Evolutionary conservation across 1,140 invertebrate species (phyloP).

Genomic region (Drosophila athabasca): DNA sequence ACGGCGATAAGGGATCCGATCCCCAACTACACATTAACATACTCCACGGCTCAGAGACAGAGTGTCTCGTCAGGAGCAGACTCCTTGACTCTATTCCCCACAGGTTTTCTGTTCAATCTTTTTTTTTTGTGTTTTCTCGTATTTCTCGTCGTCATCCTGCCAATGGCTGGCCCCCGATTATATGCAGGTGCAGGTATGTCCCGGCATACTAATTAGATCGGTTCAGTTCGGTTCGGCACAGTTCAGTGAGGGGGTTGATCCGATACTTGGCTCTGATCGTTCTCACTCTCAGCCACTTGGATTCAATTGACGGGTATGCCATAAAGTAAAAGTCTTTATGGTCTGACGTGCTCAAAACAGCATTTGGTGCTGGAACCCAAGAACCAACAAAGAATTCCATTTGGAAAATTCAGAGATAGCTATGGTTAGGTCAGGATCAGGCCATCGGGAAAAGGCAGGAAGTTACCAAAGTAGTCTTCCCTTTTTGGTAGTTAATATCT

Average conservation of each 20-base stretch:
- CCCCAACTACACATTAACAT: constrained; percentile 56
- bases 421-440: neutral
- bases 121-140: constrained; percentile 49
- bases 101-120: constrained; percentile 44
- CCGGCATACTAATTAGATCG: constrained; percentile 76
- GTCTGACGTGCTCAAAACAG: constrained; percentile 33
- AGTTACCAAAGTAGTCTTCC: too few species aligned
- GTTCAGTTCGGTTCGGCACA: constrained; percentile 38
- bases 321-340: constrained; percentile 73
- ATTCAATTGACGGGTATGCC: constrained; percentile 56
- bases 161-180: constrained; percentile 38
- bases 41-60: constrained; percentile 71
- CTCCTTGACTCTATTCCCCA: constrained; percentile 62
- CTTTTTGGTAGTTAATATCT: too few species aligned
- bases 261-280: constrained; percentile 64
- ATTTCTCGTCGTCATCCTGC: constrained; percentile 32
- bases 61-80: constrained; percentile 69
- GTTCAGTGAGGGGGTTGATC: constrained; percentile 47
- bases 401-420: constrained; percentile 14
- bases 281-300: constrained; percentile 20
- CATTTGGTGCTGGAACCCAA: constrained; percentile 11
- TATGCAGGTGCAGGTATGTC: constrained; percentile 76
- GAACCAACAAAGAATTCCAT: constrained; percentile 7
- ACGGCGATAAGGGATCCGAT: constrained; percentile 56
- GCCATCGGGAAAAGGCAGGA: too few species aligned